Base-by-base conservation (phyloP, 2,797 vertebrate genomes). In the Cryptoblepharus egeriae region DNA sequence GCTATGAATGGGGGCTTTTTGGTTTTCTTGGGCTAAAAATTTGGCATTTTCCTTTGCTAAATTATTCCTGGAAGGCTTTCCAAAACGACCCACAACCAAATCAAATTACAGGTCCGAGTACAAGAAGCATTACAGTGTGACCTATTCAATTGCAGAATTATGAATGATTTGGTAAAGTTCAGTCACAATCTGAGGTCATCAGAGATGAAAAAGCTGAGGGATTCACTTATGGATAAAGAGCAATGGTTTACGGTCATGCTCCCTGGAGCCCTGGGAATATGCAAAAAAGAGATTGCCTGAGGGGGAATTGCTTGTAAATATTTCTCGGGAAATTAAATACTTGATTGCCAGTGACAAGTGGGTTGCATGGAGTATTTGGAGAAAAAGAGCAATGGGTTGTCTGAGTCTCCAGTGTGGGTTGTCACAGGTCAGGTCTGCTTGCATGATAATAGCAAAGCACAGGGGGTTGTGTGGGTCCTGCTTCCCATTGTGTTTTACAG, bases 381-480 rank as follows among this genome's bases (percentile, higher is more conserved):
- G 88, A 79, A 74, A 85, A 88, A 92, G 92, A 97, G 96, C 96
- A 96, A 95, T 91, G 93, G 97, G 97, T 98, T 97, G 95, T 96
- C 97, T n/a, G n/a, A n/a, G 95, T 97, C 96, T 96, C 94, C 95
- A 95, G 95, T 89, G 93, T 92, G 84, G 93, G 96, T 96, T 95
- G 94, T 95, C 94, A 96, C 96, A 96, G 97, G 96, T 97, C 96
- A 96, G 94, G 95, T 94, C 94, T 95, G 90, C 88, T 93, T 91
- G 89, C 91, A 91, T 90, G 83, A 92, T 94, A 93, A 92, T 75
- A 91, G 90, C 86, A 87, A 79, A 93, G 89, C 87, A 61, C 64
- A 12, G 28, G 71, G 72, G 79, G 83, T 94, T 94, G 94, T 82
- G 87, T 90, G 90, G 93, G 92, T 88, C 90, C 89, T 86, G 91